Evolutionary conservation across 2,888 invertebrate species (phyloP).

Genomic region (Cephus rjabovi): DNA sequence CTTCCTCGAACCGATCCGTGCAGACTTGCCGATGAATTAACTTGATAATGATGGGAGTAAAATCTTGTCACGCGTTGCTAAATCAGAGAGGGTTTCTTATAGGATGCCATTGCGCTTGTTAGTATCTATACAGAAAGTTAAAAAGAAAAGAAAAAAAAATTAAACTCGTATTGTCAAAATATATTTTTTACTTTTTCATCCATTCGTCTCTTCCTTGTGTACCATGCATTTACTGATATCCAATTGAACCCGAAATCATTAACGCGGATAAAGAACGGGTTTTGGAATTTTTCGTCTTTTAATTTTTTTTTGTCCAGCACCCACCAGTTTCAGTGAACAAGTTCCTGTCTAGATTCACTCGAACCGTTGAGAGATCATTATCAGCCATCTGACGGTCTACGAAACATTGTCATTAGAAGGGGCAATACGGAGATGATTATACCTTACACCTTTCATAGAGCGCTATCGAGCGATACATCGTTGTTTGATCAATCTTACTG

Average conservation of each 20-base stretch:
- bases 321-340: not conserved
- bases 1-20: slow-evolving; percentile 12
- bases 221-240: not conserved
- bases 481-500: slow-evolving; percentile 15
- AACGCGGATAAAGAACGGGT: not conserved
- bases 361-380: slow-evolving; percentile 19
- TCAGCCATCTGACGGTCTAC: slow-evolving; percentile 14
- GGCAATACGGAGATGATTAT: slow-evolving; percentile 29
- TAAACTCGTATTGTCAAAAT: not conserved
- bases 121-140: not conserved
- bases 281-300: not conserved
- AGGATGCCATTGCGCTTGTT: not conserved
- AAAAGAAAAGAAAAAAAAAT: not conserved
- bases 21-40: slow-evolving; percentile 9
- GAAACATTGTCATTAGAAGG: slow-evolving; percentile 34
- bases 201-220: not conserved
- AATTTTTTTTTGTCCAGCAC: not conserved
- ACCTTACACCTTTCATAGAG: slow-evolving; percentile 27
- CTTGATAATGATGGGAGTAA: slow-evolving; percentile 14
- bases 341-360: not conserved
- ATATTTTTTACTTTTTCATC: not conserved
- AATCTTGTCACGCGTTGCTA: not conserved
- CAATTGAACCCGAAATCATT: not conserved
- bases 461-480: slow-evolving; percentile 12
- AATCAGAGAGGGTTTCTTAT: not conserved